Conservation (phyloP, 1,140 invertebrate species). For the Dinothrombium tinctorium region DNA sequence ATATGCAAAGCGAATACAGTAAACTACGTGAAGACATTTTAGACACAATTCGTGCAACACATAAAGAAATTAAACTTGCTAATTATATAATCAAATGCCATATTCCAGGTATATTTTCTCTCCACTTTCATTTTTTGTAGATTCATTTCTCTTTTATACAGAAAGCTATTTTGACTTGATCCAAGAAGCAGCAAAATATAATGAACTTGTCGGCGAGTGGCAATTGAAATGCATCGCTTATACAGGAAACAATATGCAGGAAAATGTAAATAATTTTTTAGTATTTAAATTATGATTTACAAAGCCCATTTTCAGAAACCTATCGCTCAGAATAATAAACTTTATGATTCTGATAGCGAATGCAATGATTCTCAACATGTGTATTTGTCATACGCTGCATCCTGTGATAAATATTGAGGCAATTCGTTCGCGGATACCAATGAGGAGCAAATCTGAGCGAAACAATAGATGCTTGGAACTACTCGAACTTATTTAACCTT, state of each 20-base stretch:
- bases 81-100: constrained; percentile 57
- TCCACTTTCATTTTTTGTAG: not conserved
- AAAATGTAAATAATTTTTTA: no score
- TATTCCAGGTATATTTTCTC: constrained; percentile 35
- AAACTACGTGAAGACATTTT: constrained; percentile 83
- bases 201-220: constrained; percentile 96
- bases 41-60: constrained; percentile 67
- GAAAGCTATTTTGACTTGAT: constrained; percentile 45
- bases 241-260: constrained; percentile 94
- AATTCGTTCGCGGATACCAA: no score
- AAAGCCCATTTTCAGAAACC: no score
- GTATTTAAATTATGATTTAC: no score
- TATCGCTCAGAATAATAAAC: no score
- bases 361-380: no score
- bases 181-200: constrained; percentile 79
- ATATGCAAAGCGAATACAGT: constrained; percentile 79
- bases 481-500: no score
- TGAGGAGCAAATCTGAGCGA: no score
- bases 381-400: no score
- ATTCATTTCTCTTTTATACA: not conserved
- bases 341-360: no score
- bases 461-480: no score
- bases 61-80: constrained; percentile 68
- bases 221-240: constrained; percentile 76
- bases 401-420: no score